phyloP scores from a whole-genome alignment of 30 jellyfish, hydroid and myxozoan genomes.

The Haliclystus octoradiatus region DNA sequence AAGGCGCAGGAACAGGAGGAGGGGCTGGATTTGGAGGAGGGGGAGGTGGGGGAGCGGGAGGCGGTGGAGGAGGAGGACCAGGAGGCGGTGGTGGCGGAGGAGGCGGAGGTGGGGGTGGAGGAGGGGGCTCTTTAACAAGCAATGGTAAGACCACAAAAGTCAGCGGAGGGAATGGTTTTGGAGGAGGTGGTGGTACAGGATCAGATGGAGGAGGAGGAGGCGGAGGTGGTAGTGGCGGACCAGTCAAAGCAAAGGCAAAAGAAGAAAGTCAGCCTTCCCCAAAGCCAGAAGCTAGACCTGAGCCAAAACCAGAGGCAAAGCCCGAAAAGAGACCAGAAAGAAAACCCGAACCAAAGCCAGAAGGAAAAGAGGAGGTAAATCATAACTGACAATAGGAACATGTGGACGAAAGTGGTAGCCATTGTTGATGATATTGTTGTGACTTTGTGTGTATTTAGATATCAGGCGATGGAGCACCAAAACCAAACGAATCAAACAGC shows the following conservation, averaged over 20 bases:
- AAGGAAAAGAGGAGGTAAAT: no score
- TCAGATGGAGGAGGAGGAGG: background rate
- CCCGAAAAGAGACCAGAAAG: no score
- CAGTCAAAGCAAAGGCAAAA: no score
- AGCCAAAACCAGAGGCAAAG: no score
- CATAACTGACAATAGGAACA: no score
- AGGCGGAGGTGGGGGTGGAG: slow-evolving; percentile 87
- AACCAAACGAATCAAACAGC: slow-evolving; percentile 74
- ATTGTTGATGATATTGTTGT: background rate
- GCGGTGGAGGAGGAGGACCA: slow-evolving; percentile 97
- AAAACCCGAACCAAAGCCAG: no score
- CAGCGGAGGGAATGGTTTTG: background rate
- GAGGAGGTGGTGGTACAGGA: background rate
- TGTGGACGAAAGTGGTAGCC: background rate
- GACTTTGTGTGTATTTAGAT: slow-evolving; percentile 9
- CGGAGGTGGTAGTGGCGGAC: slow-evolving; percentile 60
- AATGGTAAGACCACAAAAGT: background rate
- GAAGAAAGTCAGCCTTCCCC: no score
- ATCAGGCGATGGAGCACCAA: slow-evolving; percentile 47
- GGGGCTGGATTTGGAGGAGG: slow-evolving; percentile 43
- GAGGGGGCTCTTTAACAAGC: slow-evolving; percentile 2
- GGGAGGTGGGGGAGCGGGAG: slow-evolving; percentile 88
- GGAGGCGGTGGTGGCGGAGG: no score
- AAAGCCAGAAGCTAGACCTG: no score
- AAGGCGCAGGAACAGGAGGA: slow-evolving; percentile 54